phyloP scores from a whole-genome alignment of 1,140 invertebrate species.

The Charaxes varanes region DNA sequence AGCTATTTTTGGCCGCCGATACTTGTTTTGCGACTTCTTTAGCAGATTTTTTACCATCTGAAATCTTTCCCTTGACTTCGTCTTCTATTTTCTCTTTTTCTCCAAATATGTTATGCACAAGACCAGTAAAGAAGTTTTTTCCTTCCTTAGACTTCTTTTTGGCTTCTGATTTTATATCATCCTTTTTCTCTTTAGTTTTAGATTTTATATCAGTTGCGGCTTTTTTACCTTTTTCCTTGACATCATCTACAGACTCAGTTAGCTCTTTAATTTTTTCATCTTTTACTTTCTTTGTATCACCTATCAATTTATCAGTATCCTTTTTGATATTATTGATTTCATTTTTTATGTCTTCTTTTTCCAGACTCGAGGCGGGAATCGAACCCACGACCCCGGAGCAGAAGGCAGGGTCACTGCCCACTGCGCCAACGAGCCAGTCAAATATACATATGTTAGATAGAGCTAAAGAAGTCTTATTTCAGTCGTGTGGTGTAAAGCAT shows the following conservation, averaged over 20 bases:
- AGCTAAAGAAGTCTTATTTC: too few species aligned
- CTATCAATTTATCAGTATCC: too few species aligned
- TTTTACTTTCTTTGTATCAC: conserved; percentile 28
- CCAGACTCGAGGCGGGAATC: too few species aligned
- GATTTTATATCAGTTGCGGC: conserved; percentile 23
- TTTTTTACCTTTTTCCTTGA: conserved; percentile 36
- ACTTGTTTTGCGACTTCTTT: conserved; percentile 42
- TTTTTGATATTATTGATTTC: too few species aligned
- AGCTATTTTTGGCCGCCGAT: conserved; percentile 42
- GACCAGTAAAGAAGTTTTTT: conserved; percentile 57
- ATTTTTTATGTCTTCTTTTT: too few species aligned
- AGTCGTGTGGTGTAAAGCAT: too few species aligned
- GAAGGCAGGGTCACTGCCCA: too few species aligned
- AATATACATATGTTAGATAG: too few species aligned
- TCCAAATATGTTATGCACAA: conserved; percentile 60
- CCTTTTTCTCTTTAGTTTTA: conserved; percentile 33
- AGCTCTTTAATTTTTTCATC: conserved; percentile 37
- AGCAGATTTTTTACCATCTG: conserved; percentile 45
- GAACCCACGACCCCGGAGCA: too few species aligned
- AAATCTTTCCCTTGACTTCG: conserved; percentile 48
- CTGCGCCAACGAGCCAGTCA: too few species aligned
- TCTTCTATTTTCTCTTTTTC: conserved; percentile 63
- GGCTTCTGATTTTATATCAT: conserved; percentile 36
- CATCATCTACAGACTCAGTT: conserved; percentile 33
- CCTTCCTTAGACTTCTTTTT: conserved; percentile 63